Evolutionary conservation across 2,113 vertebrate genomes (phyloP).

Genomic region (Hemichromis elongatus): DNA sequence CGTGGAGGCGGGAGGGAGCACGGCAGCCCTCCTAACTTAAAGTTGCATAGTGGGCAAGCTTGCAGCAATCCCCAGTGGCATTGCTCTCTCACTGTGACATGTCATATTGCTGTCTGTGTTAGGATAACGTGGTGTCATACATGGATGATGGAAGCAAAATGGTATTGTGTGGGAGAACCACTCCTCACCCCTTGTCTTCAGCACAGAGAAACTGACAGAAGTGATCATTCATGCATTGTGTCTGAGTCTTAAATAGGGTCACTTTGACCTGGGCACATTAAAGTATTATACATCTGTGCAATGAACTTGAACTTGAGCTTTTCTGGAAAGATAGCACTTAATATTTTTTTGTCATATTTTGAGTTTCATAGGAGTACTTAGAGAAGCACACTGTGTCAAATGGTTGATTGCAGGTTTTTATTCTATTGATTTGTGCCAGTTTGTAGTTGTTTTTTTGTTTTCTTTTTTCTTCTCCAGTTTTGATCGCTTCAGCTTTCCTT

Average conservation of each 20-base stretch:
- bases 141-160: constrained; percentile 76
- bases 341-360: constrained; percentile 32
- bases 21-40: too few species aligned
- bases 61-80: constrained; percentile 78
- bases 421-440: constrained; percentile 64
- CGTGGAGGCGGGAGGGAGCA: constrained; percentile 67
- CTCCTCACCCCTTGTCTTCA: constrained; percentile 37
- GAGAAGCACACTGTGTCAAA: constrained; percentile 72
- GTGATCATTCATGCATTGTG: constrained; percentile 54
- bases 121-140: constrained; percentile 52
- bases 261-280: constrained; percentile 59
- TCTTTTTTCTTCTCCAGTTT: background rate
- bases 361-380: constrained; percentile 32
- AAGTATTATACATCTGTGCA: constrained; percentile 51
- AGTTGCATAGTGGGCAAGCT: constrained; percentile 83
- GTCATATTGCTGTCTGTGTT: constrained; percentile 93
- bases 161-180: constrained; percentile 68
- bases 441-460: background rate
- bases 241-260: constrained; percentile 59
- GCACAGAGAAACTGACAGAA: constrained; percentile 48
- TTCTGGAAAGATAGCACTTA: constrained; percentile 46
- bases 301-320: constrained; percentile 60
- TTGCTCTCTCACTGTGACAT: constrained; percentile 90
- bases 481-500: constrained; percentile 1
- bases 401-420: constrained; percentile 45